These are phyloP conservation scores for Drosophila sp. DNA, from an alignment of 1,140 invertebrate genomes.

Conservation along the genomic window DNA sequence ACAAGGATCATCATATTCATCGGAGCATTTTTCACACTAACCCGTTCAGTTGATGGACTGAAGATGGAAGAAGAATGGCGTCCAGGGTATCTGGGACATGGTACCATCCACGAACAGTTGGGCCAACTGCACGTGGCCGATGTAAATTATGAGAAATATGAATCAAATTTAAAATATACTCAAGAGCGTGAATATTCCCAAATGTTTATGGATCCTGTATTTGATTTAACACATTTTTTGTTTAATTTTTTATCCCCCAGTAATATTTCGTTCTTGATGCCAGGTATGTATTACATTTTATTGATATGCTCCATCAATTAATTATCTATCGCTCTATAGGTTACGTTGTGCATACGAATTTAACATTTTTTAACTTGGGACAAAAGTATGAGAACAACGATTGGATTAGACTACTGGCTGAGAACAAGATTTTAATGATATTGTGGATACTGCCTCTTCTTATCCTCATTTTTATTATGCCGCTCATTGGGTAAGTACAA, in stretches of 20 bases:
- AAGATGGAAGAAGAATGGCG: too few species aligned
- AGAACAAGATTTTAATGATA: neutral
- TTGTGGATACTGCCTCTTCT: neutral
- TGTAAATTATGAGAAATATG: neutral
- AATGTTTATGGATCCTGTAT: neutral
- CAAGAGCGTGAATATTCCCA: neutral
- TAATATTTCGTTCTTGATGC: neutral
- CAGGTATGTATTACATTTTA: neutral
- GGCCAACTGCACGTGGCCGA: neutral
- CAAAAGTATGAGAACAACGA: neutral
- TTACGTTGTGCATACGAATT: neutral
- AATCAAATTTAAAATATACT: neutral
- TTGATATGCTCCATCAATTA: neutral
- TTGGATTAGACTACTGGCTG: neutral
- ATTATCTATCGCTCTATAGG: neutral
- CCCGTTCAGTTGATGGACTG: too few species aligned
- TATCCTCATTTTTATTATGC: neutral
- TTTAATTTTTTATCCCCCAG: neutral
- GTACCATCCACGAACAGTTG: neutral
- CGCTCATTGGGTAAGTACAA: constrained; percentile 17
- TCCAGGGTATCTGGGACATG: neutral
- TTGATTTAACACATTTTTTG: neutral
- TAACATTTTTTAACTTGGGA: neutral
- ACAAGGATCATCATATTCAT: too few species aligned
- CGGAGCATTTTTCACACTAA: too few species aligned